These are phyloP conservation scores for Protonibea diacanthus DNA, from an alignment of 2,797 vertebrate genomes.

Conservation along the genomic window DNA sequence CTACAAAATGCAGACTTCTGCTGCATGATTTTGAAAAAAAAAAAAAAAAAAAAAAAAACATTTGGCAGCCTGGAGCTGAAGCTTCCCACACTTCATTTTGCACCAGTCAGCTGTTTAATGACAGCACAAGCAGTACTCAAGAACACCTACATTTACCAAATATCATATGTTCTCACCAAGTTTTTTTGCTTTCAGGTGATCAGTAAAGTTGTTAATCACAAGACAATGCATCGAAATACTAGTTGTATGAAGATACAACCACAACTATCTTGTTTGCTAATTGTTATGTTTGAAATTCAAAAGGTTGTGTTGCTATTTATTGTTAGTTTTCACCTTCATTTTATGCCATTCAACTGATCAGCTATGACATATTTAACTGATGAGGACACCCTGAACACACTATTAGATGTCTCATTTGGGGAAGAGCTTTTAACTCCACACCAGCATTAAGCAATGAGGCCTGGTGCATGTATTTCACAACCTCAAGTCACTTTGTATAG, in stretches of 20 bases:
- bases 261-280: neutral
- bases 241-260: neutral
- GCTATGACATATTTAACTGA: neutral
- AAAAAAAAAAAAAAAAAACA: too few species aligned
- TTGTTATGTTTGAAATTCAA: neutral
- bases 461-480: neutral
- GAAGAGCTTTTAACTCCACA: neutral
- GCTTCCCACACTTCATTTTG: neutral
- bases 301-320: too few species aligned
- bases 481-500: neutral
- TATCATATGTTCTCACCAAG: neutral
- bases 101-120: neutral
- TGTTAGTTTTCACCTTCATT: neutral
- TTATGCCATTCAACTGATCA: neutral
- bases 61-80: too few species aligned
- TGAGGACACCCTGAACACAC: neutral
- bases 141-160: neutral
- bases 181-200: neutral
- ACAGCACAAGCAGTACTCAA: neutral
- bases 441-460: too few species aligned
- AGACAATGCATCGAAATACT: fast-evolving
- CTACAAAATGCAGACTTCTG: neutral
- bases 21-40: neutral
- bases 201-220: neutral
- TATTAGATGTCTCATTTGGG: neutral